Base-by-base conservation (phyloP, 2,113 vertebrate species). In the Hiodon alosoides region DNA sequence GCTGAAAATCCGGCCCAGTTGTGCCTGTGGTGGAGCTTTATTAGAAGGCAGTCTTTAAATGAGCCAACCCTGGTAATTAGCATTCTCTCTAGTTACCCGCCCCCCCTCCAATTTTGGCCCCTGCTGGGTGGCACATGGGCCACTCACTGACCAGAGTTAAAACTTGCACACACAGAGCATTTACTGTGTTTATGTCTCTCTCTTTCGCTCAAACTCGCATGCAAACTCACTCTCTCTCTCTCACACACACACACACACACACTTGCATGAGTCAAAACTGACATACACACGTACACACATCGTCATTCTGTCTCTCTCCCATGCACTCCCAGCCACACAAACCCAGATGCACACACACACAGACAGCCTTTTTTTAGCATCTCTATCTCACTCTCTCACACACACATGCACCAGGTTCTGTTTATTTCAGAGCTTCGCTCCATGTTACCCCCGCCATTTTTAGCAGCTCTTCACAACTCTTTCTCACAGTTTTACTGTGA, bases 61-160 rank as follows among this genome's bases (percentile, higher is more conserved):
- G 47, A 67, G 72, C 69, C 78, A 71, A 31, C 75, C 76, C 74
- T 14, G 47, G 76, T 80, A 79, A 83, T 85, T 74, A 72, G 58
- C 58, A 75, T 66, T 76, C 64, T 31, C 8, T 4, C 17, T 55
- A 8, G 55, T 6, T 9, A 14, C 9, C 58, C 6, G 1, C 55
- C 11, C 31, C 31, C 31, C 31, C 31, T 31, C 31, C 31, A 0
- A 31, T 31, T 31, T 31, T 31, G 31, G 31, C 31, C 31, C 31
- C 31, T 31, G 31, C 31, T 31, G 31, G 31, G 31, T 31, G 31
- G 31, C 31, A 31, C 31, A 31, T 59, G 58, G 14, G 14, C 58
- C 58, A 59, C 9, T 59, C 58, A 59, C 9, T 6, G 58, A 59
- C 58, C 31, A 31, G 31, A 31, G 31, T 31, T 31, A 31, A 31